A percentile compares a stretch with the other conserved stretches of the same genome.
Evolutionary conservation across 2,797 vertebrate species (phyloP).

Genomic region (Acanthurus lineatus): DNA sequence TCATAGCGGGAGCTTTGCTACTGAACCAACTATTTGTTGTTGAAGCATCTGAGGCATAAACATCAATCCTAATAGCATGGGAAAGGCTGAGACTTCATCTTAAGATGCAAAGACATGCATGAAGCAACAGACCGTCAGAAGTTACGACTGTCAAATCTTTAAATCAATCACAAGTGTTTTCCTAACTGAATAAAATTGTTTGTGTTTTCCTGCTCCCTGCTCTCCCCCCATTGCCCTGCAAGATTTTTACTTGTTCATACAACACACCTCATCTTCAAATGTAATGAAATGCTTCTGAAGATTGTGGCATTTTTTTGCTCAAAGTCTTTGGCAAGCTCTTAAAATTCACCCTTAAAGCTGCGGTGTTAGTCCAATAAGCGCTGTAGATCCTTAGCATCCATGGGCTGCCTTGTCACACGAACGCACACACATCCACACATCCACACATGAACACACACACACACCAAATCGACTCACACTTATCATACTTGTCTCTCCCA

Average conservation of each 20-base stretch:
- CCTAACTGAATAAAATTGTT: conserved; percentile 55
- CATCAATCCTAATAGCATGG: conserved; percentile 77
- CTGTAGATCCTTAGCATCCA: conserved; percentile 26
- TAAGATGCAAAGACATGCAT: conserved; percentile 63
- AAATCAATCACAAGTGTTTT: conserved; percentile 72
- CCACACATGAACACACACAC: not conserved
- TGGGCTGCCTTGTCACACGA: conserved; percentile 25
- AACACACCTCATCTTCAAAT: conserved; percentile 54
- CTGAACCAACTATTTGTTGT: conserved; percentile 75
- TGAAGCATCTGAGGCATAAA: conserved; percentile 78
- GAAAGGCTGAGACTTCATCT: conserved; percentile 68
- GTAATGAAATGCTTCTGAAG: conserved; percentile 67
- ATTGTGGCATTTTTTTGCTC: conserved; percentile 33
- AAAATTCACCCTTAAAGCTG: conserved; percentile 45
- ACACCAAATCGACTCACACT: conserved; percentile 35
- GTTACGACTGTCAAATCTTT: conserved; percentile 71
- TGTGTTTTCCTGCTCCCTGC: conserved; percentile 46
- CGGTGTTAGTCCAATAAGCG: conserved; percentile 40
- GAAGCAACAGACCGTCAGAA: conserved; percentile 68
- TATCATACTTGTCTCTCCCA: conserved; percentile 56
- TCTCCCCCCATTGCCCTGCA: conserved; percentile 45
- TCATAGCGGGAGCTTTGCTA: conserved; percentile 73
- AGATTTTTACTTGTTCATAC: conserved; percentile 61
- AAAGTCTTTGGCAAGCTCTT: conserved; percentile 42
- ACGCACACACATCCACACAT: conserved; percentile 1